These are phyloP conservation scores for Monochamus alternatus DNA, from an alignment of 2,888 invertebrate species.

Conservation along the genomic window DNA sequence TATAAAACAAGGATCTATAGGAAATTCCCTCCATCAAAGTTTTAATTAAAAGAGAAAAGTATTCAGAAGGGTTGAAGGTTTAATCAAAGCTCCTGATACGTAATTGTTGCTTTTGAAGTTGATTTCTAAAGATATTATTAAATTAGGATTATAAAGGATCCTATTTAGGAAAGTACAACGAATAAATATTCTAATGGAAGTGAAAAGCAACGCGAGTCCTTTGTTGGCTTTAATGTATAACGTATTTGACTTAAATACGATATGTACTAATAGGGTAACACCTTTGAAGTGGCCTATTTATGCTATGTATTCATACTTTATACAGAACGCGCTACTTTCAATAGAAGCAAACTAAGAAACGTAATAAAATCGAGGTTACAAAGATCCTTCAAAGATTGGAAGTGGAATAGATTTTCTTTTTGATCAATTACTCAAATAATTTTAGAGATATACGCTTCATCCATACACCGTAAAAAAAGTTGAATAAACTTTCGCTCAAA, in stretches of 20 bases:
- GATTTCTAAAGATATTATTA: conserved; percentile 3
- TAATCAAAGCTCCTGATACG: conserved; percentile 5
- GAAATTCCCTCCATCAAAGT: neutral
- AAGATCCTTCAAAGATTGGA: too few relatives aligned
- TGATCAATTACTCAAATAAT: too few relatives aligned
- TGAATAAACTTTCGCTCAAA: too few relatives aligned
- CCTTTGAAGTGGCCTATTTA: neutral
- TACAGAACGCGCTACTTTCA: too few relatives aligned
- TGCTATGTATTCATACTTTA: too few relatives aligned
- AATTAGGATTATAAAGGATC: conserved; percentile 2
- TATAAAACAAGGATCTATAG: too few relatives aligned
- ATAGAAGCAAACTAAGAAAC: too few relatives aligned
- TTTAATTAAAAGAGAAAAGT: neutral
- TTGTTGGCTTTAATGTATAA: neutral
- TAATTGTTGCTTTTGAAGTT: neutral
- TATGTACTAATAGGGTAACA: neutral
- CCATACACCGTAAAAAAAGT: too few relatives aligned
- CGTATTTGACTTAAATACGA: neutral
- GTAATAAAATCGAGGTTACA: too few relatives aligned
- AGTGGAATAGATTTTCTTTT: too few relatives aligned
- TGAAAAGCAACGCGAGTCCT: neutral
- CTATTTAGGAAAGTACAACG: neutral
- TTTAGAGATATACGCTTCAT: too few relatives aligned
- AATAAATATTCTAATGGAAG: neutral
- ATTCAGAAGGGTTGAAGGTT: conserved; percentile 1